Base-by-base conservation (phyloP, 2,113 vertebrate species). In the Odontesthes bonariensis region DNA sequence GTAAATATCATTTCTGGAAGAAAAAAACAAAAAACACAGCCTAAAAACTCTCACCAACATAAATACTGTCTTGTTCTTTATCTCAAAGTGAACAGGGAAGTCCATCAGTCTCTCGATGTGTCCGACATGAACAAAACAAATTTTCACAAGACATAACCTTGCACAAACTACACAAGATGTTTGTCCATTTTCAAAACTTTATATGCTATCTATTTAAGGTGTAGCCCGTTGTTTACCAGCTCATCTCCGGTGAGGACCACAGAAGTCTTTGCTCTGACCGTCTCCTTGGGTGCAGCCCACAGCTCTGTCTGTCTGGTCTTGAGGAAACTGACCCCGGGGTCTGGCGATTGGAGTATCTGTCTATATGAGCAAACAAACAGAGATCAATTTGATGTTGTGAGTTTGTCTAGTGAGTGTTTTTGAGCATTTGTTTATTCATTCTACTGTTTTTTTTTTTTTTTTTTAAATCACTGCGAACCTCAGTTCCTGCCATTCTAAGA, bases 401-500 rank as follows among this genome's bases (percentile, higher is more conserved):
- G 52, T 11, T 57, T 79, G 73, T 69, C 27, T 27, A 27, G 27
- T 23, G n/a, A 62, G 17, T 77, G 2, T 38, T 31, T 75, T 55
- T 76, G 55, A 83, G 63, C 23, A 57, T 70, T 31, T 49, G 40
- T 49, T 44, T 60, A 32, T 52, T 7, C 22, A 73, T 44, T 62
- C 14, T 27, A 2, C 19, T 6, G 31, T 4, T 13, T 32, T 82
- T 73, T 32, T 72, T n/a, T n/a, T n/a, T n/a, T n/a, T n/a, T n/a
- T n/a, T n/a, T n/a, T n/a, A n/a, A n/a, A 67, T 73, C 91, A 83
- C 27, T 17, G 32, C 85, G 82, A 81, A 98, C 97, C 92, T 86
- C 65, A 97, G 92, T 73, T 98, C 94, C 20, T 92, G 90, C 84
- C 96, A 96, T 82, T 96, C 93, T 88, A 99, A 75, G 57, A 99